These are phyloP conservation scores for Heliothis virescens DNA, from an alignment of 1,140 invertebrate genomes.

Conservation along the genomic window DNA sequence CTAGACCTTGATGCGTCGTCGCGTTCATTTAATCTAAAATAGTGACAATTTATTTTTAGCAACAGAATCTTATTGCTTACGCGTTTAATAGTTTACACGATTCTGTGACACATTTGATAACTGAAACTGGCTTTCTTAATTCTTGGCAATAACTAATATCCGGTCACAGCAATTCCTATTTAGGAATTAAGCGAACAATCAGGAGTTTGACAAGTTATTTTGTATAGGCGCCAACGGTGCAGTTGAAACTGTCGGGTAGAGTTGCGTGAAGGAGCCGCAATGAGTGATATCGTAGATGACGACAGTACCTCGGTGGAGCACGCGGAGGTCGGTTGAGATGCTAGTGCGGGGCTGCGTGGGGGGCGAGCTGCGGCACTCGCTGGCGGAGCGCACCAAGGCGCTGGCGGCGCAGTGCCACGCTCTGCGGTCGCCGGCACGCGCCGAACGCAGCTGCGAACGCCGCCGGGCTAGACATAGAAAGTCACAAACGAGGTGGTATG, in stretches of 20 bases:
- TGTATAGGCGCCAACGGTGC: slow-evolving; percentile 24
- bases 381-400: slow-evolving; percentile 82
- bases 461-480: slow-evolving; percentile 74
- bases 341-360: slow-evolving; percentile 79
- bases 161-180: not conserved
- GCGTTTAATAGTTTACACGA: not conserved
- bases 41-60: slow-evolving; percentile 39
- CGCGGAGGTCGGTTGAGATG: slow-evolving; percentile 70
- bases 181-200: not conserved
- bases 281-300: slow-evolving; percentile 54
- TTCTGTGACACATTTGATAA: not conserved
- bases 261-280: slow-evolving; percentile 33
- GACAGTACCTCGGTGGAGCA: slow-evolving; percentile 45
- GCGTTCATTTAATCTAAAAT: slow-evolving; percentile 47
- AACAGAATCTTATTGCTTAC: slow-evolving; percentile 35
- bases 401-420: slow-evolving; percentile 79
- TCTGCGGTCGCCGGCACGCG: slow-evolving; percentile 75
- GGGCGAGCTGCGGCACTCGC: slow-evolving; percentile 77
- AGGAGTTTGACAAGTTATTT: not conserved
- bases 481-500: slow-evolving; percentile 81
- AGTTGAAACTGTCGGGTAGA: slow-evolving; percentile 17
- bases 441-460: slow-evolving; percentile 71
- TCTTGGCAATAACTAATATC: slow-evolving; percentile 60
- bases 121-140: slow-evolving; percentile 13
- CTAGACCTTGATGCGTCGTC: slow-evolving; percentile 51